Evolutionary conservation across 2,113 vertebrate genomes (phyloP), one percentile per base, ranked within the genome.

Genomic region (Pteruthius melanotis): DNA sequence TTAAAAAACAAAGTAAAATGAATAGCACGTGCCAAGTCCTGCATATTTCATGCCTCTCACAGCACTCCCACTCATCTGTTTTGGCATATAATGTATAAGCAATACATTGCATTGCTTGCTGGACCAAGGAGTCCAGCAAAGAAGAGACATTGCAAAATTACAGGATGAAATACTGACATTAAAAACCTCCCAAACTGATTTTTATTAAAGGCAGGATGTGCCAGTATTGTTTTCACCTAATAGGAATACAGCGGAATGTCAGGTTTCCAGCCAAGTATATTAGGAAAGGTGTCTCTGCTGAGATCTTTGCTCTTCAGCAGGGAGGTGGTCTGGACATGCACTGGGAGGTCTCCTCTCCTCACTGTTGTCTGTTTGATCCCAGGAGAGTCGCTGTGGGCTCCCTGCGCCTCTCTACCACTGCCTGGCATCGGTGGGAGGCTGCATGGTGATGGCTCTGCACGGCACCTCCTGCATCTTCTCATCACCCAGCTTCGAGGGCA

Each of bases 321-420:
- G 6, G 54, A 31, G 40, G 7, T 10, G 56, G 76, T 22, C 47
- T 39, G 9, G 14, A 23, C 20, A 5, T 0, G 0, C 16, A 0
- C 53, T 50, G 45, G 69, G 54, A 45, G 77, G 6, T 35, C 47
- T 83, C 31, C 5, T 54, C 35, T 72, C 28, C 79, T 93, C 80
- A 82, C 60, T 42, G 10, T n/a, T 89, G 56, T 87, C 83, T 97
- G 85, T 27, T 97, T 83, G 3, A 3, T 65, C 88, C 39, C 93
- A 99, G 98, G 94, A 97, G 10, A 7, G 61, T 3, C 98, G 98
- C 1, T 0, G 98, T 14, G 97, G 97, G 23, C 7, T 99, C 21
- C 99, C 99, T 0, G 95, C 98, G 0, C 99, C 99, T 13, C 53
- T 99, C 76, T 99, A 99, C 94, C 99, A 99, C 91, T 99, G 99